A percentile compares a stretch with the other conserved stretches of the same genome.
phyloP scores from a whole-genome alignment of 1,140 invertebrate genomes.

The Tigriopus japonicus region DNA sequence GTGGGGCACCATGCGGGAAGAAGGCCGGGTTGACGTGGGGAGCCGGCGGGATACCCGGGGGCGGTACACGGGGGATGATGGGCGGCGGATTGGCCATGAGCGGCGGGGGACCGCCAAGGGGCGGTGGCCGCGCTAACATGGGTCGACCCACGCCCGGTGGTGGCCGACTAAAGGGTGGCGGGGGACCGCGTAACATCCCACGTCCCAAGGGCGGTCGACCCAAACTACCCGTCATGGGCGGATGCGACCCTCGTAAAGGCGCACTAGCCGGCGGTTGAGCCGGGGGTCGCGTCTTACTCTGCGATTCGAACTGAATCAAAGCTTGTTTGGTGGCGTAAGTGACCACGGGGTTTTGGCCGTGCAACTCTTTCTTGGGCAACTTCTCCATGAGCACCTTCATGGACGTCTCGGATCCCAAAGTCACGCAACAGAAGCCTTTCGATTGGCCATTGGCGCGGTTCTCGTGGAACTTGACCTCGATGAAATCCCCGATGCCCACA shows the following conservation, averaged over 20 bases:
- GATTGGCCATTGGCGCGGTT: conserved; percentile 97
- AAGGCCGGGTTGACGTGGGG: conserved; percentile 92
- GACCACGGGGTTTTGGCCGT: conserved; percentile 83
- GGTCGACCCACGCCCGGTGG: conserved; percentile 19
- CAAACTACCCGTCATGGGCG: conserved; percentile 16
- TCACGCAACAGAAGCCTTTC: conserved; percentile 89
- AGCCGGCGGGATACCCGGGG: conserved; percentile 40
- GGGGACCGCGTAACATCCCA: conserved; percentile 37
- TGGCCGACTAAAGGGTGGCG: conserved; percentile 19
- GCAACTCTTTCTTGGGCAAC: conserved; percentile 77
- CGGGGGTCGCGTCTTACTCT: conserved; percentile 60
- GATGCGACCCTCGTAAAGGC: conserved; percentile 10
- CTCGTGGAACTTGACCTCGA: conserved; percentile 98
- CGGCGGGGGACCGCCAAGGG: conserved; percentile 11
- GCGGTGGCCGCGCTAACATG: neutral
- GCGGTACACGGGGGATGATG: conserved; percentile 35
- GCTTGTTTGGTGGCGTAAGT: conserved; percentile 87
- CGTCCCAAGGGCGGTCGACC: conserved; percentile 17
- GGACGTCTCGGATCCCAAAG: conserved; percentile 75
- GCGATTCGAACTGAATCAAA: conserved; percentile 63
- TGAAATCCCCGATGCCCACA: conserved; percentile 75
- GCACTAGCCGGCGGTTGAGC: conserved; percentile 14
- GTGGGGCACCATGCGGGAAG: conserved; percentile 56
- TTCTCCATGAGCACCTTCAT: conserved; percentile 74
- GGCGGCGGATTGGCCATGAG: conserved; percentile 8